A percentile compares a stretch with the other conserved stretches of the same genome.
Evolutionary conservation across 2,113 vertebrate species (phyloP).

Genomic region (Paradisaea rubra): DNA sequence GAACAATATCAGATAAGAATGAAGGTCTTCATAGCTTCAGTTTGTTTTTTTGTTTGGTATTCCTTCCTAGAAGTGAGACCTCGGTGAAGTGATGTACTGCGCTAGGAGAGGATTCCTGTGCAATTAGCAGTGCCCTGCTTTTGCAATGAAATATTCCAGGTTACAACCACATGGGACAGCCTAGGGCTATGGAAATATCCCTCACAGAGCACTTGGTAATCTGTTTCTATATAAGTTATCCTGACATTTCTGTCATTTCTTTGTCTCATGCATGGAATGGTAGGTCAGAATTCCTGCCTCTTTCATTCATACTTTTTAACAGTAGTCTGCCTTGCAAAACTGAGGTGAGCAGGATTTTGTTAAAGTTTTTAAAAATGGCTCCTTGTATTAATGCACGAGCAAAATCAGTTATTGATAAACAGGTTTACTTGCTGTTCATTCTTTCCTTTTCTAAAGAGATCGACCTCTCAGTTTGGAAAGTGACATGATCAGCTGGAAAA

Average conservation of each 20-base stretch:
- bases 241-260: not conserved
- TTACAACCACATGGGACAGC: not conserved
- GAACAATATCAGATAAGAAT: not conserved
- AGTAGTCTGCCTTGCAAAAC: not conserved
- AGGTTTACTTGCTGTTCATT: not conserved
- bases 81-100: not conserved
- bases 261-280: fast-evolving
- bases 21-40: not conserved
- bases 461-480: not conserved
- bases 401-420: not conserved
- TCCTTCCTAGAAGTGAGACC: not conserved
- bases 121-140: not conserved
- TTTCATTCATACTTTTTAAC: not conserved
- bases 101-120: not conserved
- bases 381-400: not conserved
- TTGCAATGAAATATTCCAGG: not conserved
- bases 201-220: not conserved
- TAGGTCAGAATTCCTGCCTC: not conserved
- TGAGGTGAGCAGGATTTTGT: not conserved
- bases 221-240: not conserved
- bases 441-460: not conserved
- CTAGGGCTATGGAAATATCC: not conserved
- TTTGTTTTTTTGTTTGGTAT: not conserved
- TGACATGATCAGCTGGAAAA: not conserved
- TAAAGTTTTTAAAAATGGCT: not conserved